A percentile compares a stretch with the other conserved stretches of the same genome.
phyloP scores from a whole-genome alignment of 1,140 invertebrate genomes.

The Pseudomyrmex cubaensis region DNA sequence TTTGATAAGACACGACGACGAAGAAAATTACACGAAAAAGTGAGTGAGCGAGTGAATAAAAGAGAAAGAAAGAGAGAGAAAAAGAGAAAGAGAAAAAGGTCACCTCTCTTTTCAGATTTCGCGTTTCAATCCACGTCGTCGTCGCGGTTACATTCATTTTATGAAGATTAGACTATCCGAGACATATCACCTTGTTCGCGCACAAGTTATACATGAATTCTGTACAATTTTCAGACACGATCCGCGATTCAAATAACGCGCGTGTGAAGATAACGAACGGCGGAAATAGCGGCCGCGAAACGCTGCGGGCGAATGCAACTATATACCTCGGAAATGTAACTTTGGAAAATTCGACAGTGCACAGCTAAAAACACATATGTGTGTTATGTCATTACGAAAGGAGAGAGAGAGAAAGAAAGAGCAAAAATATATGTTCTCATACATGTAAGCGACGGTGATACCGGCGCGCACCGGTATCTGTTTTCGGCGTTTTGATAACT shows the following conservation, averaged over 20 bases:
- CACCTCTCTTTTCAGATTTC: conserved; percentile 33
- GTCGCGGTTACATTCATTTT: conserved; percentile 18
- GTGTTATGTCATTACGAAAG: conserved; percentile 9
- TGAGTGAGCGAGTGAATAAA: neutral
- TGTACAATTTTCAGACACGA: neutral
- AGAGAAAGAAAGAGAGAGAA: neutral
- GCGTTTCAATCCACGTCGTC: neutral
- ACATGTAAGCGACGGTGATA: neutral
- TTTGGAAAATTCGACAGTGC: conserved; percentile 28
- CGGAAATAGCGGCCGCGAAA: conserved; percentile 16
- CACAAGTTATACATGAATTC: conserved; percentile 19
- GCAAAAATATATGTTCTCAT: neutral
- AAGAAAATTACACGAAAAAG: neutral
- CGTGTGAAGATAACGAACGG: conserved; percentile 37
- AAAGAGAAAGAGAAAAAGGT: neutral
- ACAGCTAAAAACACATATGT: neutral
- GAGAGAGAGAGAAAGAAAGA: too few species aligned
- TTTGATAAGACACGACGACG: conserved; percentile 40
- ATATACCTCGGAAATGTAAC: conserved; percentile 6
- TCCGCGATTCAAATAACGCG: conserved; percentile 11
- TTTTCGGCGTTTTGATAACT: conserved; percentile 48
- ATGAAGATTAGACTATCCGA: conserved; percentile 62
- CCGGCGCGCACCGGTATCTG: conserved; percentile 8
- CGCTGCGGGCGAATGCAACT: conserved; percentile 1
- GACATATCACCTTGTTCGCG: neutral